Conservation (phyloP, 1,140 invertebrate genomes). For the Lepeophtheirus salmonis region DNA sequence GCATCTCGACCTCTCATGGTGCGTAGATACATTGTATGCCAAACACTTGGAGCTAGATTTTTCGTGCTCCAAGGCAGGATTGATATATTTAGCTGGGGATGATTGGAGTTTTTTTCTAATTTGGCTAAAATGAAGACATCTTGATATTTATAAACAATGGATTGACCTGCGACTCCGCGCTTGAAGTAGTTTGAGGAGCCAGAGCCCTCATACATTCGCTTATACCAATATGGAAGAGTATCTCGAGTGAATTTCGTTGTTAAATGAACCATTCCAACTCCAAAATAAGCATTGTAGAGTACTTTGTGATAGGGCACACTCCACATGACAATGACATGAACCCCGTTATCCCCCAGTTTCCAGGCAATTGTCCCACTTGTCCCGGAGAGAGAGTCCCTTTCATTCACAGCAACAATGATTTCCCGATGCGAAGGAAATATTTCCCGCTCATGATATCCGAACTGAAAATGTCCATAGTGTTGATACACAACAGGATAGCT, state of each 20-base stretch:
- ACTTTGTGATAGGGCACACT: constrained; percentile 8
- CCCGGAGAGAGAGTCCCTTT: constrained; percentile 7
- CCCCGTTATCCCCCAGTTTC: constrained; percentile 12
- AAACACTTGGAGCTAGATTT: constrained; percentile 15
- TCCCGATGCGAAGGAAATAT: constrained; percentile 7
- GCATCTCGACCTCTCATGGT: constrained; percentile 15
- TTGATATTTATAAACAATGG: constrained; percentile 8
- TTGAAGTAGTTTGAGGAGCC: not conserved
- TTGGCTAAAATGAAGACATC: constrained; percentile 13
- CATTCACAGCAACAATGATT: constrained; percentile 12
- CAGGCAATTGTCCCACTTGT: constrained; percentile 14
- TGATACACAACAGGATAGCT: constrained; percentile 10
- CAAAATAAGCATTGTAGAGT: constrained; percentile 15
- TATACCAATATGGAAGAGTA: constrained; percentile 18
- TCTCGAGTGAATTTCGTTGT: constrained; percentile 16
- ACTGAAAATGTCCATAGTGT: constrained; percentile 13
- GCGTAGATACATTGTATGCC: constrained; percentile 14
- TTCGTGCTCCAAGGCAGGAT: constrained; percentile 17
- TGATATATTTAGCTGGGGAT: constrained; percentile 7
- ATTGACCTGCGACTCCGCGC: not conserved
- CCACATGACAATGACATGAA: constrained; percentile 19
- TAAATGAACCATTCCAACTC: constrained; percentile 14
- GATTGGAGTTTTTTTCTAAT: constrained; percentile 2
- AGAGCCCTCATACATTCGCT: constrained; percentile 11
- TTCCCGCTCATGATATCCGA: constrained; percentile 14